phyloP scores from a whole-genome alignment of 2,888 invertebrate species.

The Zaprionus obscuricornis region DNA sequence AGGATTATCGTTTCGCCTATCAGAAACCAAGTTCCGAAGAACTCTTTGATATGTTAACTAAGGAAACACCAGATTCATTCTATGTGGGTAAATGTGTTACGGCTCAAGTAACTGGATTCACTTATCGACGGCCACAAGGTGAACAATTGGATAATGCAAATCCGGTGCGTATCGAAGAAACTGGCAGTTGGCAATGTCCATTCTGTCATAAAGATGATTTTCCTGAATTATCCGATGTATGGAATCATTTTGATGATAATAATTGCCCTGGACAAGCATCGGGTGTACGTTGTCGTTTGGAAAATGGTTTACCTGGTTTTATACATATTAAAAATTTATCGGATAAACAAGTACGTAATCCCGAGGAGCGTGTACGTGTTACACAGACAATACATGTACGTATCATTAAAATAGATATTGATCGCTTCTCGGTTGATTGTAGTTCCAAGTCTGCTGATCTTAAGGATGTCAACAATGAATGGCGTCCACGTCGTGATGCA shows the following conservation, averaged over 20 bases:
- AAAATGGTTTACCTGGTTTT: slow-evolving; percentile 96
- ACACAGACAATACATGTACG: slow-evolving; percentile 94
- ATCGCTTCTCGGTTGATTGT: slow-evolving; percentile 95
- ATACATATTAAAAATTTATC: slow-evolving; percentile 97
- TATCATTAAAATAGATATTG: slow-evolving; percentile 97
- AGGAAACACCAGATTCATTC: slow-evolving; percentile 97
- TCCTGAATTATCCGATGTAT: slow-evolving; percentile 97
- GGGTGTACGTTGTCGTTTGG: slow-evolving; percentile 94
- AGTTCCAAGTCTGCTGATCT: slow-evolving; percentile 97
- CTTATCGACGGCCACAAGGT: slow-evolving; percentile 93
- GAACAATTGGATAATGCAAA: slow-evolving; percentile 98
- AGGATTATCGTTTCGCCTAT: slow-evolving; percentile 92
- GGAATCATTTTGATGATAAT: slow-evolving; percentile 99
- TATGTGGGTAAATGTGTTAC: slow-evolving; percentile 94
- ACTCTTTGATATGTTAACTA: slow-evolving; percentile 96
- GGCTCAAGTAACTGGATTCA: slow-evolving; percentile 91
- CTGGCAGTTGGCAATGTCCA: slow-evolving; percentile 98
- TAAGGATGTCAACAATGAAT: slow-evolving; percentile 94
- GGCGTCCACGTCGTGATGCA: slow-evolving; percentile 94
- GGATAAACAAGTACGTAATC: slow-evolving; percentile 96
- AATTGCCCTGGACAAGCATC: slow-evolving; percentile 98
- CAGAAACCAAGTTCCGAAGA: slow-evolving; percentile 93
- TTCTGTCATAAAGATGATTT: slow-evolving; percentile 98
- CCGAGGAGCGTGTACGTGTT: slow-evolving; percentile 94
- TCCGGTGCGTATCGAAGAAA: slow-evolving; percentile 96